phyloP scores from a whole-genome alignment of 2,113 vertebrate genomes.

The Pangasianodon hypophthalmus region DNA sequence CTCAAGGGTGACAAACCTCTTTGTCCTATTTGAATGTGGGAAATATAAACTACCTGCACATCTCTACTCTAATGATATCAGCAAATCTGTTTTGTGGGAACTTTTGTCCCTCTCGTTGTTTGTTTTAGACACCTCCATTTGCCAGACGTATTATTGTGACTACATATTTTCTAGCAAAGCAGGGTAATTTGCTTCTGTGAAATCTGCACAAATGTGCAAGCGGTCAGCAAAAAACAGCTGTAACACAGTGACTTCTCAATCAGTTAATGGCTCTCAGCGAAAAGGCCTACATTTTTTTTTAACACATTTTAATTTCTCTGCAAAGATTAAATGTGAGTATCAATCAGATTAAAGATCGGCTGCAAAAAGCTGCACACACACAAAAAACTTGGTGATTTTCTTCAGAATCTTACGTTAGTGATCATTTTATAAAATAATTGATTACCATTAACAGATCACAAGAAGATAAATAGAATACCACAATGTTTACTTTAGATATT shows the following conservation, averaged over 20 bases:
- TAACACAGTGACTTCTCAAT: neutral
- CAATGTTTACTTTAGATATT: neutral
- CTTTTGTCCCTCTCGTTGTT: neutral
- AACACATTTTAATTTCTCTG: neutral
- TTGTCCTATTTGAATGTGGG: neutral
- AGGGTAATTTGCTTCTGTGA: neutral
- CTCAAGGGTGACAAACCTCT: conserved; percentile 7
- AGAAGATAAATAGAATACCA: neutral
- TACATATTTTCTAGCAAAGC: neutral
- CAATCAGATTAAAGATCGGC: neutral
- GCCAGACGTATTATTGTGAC: neutral
- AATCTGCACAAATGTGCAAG: neutral
- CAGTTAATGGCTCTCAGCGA: neutral
- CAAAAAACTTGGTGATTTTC: neutral
- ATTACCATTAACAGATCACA: neutral
- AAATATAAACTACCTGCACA: neutral
- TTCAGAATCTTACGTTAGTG: neutral
- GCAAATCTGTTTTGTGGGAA: neutral
- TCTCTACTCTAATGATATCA: neutral
- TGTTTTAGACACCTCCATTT: neutral
- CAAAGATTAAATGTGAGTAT: neutral
- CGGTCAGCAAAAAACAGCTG: neutral
- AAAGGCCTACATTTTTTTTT: neutral
- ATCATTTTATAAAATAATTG: neutral
- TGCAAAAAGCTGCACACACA: neutral